Percentiles rank a stretch among this genome's conserved stretches.
Conservation (phyloP, 2,797 vertebrate genomes). For the Nannoperca obscura region DNA sequence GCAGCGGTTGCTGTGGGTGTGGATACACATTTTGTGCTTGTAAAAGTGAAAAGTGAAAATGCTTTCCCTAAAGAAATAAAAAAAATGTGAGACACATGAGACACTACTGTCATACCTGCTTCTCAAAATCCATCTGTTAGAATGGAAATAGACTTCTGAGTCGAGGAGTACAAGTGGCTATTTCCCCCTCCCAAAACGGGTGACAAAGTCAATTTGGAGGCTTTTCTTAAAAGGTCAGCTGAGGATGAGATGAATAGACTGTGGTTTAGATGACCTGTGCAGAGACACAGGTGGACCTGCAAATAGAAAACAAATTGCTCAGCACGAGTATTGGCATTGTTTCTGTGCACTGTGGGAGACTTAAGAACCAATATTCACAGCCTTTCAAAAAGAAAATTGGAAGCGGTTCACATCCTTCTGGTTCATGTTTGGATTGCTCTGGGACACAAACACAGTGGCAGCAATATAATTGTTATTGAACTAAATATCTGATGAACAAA, state of each 20-base stretch:
- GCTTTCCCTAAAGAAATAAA: slow-evolving; percentile 27
- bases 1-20: slow-evolving; percentile 2
- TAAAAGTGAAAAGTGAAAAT: slow-evolving; percentile 41
- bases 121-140: slow-evolving; percentile 25
- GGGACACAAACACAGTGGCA: slow-evolving; percentile 38
- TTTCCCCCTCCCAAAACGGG: slow-evolving; percentile 2
- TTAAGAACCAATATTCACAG: slow-evolving; percentile 57
- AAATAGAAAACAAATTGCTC: slow-evolving; percentile 82
- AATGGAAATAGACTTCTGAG: slow-evolving; percentile 39
- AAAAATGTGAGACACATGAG: slow-evolving; percentile 20
- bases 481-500: slow-evolving; percentile 33
- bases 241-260: slow-evolving; percentile 58
- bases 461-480: slow-evolving; percentile 50
- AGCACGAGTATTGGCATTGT: slow-evolving; percentile 63
- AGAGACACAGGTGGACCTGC: slow-evolving; percentile 79
- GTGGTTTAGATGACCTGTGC: slow-evolving; percentile 47
- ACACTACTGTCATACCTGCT: background rate
- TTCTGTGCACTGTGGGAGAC: slow-evolving; percentile 47
- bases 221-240: slow-evolving; percentile 69
- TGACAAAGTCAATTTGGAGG: slow-evolving; percentile 69
- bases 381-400: slow-evolving; percentile 60
- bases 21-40: slow-evolving; percentile 21
- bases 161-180: slow-evolving; percentile 22
- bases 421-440: slow-evolving; percentile 16
- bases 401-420: slow-evolving; percentile 34